Base-by-base conservation (phyloP, 2,797 vertebrate species). In the Pithecia hirsuta region DNA sequence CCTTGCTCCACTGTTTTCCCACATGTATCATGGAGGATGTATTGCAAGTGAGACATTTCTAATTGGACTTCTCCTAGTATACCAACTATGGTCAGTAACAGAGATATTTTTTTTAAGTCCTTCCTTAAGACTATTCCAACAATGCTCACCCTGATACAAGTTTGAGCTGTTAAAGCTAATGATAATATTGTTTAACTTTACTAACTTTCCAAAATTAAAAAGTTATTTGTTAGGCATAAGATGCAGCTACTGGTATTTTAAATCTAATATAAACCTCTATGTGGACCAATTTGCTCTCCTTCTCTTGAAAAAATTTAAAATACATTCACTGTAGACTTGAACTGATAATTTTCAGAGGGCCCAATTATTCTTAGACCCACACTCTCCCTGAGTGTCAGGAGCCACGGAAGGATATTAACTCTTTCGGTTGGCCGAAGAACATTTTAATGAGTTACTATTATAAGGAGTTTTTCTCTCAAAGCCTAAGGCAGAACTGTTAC, bases 361-460 rank as follows among this genome's bases (percentile, higher is more conserved):
- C 96, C 90, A 98, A 97, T 98, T 98, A 98, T 92, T 93, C 83
- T 52, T 97, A 95, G 70, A 89, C 50, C 64, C 70, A 70, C 19
- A 90, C 28, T 93, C 11, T 79, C 41, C 87, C 83, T 90, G 57
- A 94, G 64, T 30, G 7, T 94, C 85, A 96, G 36, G 80, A 19
- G 50, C 94, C 36, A 48, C 81, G 28, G n/a, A 92, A 93, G 30
- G 48, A 81, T 84, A 92, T 96, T 98, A 96, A 95, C 89, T 96
- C 50, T 93, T 97, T 93, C 80, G 20, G 86, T 86, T 96, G 94
- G 78, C 74, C 14, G 52, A 81, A 86, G 84, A 88, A 78, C 82
- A 95, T 90, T 98, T 97, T 97, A 97, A 98, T 97, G 84, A 97
- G 96, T 94, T 97, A 96, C 80, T 97, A 98, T 97, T 97, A 95